Percentiles rank a stretch among this genome's conserved stretches.
Conservation (phyloP, 2,113 vertebrate species). For the Strigops habroptila region DNA sequence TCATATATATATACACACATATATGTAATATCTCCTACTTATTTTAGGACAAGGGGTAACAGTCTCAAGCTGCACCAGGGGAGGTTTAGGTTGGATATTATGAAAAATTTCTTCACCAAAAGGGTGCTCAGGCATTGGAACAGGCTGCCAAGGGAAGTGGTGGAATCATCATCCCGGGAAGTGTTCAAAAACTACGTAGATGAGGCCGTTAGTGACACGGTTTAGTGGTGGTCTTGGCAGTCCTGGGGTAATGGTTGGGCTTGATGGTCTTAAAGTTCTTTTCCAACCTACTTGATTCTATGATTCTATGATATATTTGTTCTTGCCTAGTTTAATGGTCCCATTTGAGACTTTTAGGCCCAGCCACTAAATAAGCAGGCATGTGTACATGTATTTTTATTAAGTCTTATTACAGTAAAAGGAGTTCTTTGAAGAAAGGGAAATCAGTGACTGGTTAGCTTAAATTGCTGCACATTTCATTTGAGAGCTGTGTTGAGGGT, state of each 20-base stretch:
- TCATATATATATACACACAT: too few relatives aligned
- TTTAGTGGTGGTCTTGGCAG: not conserved
- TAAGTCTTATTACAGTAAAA: not conserved
- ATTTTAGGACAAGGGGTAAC: not conserved
- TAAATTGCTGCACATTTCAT: not conserved
- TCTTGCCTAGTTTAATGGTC: not conserved
- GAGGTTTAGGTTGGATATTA: not conserved
- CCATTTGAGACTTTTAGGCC: not conserved
- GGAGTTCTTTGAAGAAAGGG: not conserved
- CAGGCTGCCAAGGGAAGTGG: not conserved
- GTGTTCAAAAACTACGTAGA: not conserved
- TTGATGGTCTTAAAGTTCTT: not conserved
- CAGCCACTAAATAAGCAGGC: not conserved
- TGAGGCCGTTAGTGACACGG: not conserved
- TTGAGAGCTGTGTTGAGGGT: not conserved
- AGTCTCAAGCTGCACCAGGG: not conserved
- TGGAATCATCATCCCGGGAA: not conserved
- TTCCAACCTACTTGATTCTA: not conserved
- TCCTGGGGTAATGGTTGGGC: not conserved
- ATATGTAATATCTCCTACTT: not conserved
- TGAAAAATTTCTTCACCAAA: not conserved
- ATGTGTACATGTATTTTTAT: not conserved
- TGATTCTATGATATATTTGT: not conserved
- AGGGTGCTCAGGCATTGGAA: not conserved
- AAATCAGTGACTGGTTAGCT: not conserved